phyloP scores from a whole-genome alignment of 2,888 invertebrate genomes.

The Caenorhabditis drosophilae region DNA sequence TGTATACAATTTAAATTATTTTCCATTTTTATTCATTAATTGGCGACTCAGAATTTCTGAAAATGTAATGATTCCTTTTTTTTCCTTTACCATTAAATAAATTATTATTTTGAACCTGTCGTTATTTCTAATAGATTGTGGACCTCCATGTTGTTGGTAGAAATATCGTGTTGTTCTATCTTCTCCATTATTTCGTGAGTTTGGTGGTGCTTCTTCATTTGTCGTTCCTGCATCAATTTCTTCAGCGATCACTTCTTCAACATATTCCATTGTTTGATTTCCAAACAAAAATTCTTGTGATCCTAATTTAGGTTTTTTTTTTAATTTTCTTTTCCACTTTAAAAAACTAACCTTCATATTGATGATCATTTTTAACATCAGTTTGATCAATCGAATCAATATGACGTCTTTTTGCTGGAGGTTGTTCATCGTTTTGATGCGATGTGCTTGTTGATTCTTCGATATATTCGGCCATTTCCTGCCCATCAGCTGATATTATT shows the following conservation, averaged over 20 bases:
- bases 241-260: slow-evolving; percentile 34
- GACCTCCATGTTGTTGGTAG: background rate
- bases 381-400: no score
- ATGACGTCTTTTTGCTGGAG: slow-evolving; percentile 1
- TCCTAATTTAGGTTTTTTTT: no score
- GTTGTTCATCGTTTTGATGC: background rate
- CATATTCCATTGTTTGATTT: slow-evolving; percentile 15
- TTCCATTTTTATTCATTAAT: no score
- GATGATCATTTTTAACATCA: background rate
- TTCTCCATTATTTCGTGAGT: background rate
- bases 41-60: no score
- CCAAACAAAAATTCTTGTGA: background rate
- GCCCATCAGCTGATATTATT: background rate
- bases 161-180: background rate
- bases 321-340: no score
- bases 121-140: no score
- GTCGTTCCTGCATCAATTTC: slow-evolving; percentile 11
- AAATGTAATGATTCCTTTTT: no score
- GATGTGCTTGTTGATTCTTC: slow-evolving; percentile 5
- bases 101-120: no score
- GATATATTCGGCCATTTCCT: slow-evolving; percentile 2
- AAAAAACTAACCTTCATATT: background rate
- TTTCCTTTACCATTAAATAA: no score
- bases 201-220: background rate
- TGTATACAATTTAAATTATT: no score